Evolutionary conservation across 2,888 invertebrate species (phyloP).

Genomic region (Argyresthia goedartella): DNA sequence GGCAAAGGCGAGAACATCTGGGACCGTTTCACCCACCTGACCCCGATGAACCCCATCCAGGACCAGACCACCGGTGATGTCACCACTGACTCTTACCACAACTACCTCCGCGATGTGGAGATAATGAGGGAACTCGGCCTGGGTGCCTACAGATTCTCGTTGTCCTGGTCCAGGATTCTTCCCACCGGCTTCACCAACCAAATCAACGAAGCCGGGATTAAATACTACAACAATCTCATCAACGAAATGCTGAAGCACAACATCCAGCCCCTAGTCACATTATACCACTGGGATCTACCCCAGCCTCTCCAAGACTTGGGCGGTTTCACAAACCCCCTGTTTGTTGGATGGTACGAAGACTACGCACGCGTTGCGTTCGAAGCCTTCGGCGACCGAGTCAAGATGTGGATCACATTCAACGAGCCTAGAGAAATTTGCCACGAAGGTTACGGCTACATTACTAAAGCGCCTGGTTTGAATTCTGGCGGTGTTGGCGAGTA

Average conservation of each 20-base stretch:
- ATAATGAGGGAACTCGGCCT: slow-evolving; percentile 52
- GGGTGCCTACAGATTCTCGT: slow-evolving; percentile 64
- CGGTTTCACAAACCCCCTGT: slow-evolving; percentile 52
- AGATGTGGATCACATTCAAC: slow-evolving; percentile 72
- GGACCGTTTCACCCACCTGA: slow-evolving; percentile 69
- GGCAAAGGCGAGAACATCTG: slow-evolving; percentile 73
- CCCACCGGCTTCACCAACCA: slow-evolving; percentile 63
- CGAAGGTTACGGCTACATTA: slow-evolving; percentile 47
- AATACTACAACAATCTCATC: slow-evolving; percentile 75
- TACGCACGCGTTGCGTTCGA: slow-evolving; percentile 53
- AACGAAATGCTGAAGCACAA: slow-evolving; percentile 70
- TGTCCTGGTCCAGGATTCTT: slow-evolving; percentile 75
- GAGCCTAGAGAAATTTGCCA: slow-evolving; percentile 57
- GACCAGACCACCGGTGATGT: slow-evolving; percentile 71
- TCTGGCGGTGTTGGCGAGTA: slow-evolving; percentile 56
- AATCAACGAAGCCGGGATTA: slow-evolving; percentile 72
- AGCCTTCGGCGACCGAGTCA: slow-evolving; percentile 59
- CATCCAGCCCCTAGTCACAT: slow-evolving; percentile 71
- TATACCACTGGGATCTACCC: slow-evolving; percentile 70
- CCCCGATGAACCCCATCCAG: slow-evolving; percentile 44
- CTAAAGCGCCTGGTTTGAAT: slow-evolving; percentile 37
- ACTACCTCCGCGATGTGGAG: slow-evolving; percentile 69
- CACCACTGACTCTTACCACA: slow-evolving; percentile 71
- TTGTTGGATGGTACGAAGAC: slow-evolving; percentile 56
- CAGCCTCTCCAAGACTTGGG: slow-evolving; percentile 65